phyloP scores from a whole-genome alignment of 2,888 invertebrate species.

The Maniola hyperantus region DNA sequence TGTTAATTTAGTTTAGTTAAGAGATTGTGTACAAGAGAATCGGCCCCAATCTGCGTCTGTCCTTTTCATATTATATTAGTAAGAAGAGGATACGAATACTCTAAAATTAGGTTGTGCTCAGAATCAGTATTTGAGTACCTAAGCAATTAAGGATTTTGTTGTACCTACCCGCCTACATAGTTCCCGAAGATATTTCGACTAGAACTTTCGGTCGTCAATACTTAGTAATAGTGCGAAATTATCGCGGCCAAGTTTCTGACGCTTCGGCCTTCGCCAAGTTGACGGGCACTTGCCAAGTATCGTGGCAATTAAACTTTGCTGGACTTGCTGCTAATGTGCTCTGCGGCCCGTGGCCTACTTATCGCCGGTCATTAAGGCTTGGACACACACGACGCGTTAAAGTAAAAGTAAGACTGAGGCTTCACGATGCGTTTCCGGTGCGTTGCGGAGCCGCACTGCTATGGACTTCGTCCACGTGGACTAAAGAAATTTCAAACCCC shows the following conservation, averaged over 20 bases:
- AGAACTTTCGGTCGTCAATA: constrained; percentile 7
- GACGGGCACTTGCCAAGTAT: constrained; percentile 37
- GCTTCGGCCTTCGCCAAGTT: constrained; percentile 33
- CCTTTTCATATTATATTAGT: too few relatives aligned
- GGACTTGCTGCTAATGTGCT: constrained; percentile 38
- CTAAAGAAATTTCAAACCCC: too few relatives aligned
- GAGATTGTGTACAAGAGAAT: too few relatives aligned
- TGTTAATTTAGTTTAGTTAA: too few relatives aligned
- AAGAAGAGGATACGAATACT: too few relatives aligned
- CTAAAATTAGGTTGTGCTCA: too few relatives aligned
- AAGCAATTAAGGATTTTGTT: neutral
- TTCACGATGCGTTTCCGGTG: too few relatives aligned
- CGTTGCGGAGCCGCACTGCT: too few relatives aligned
- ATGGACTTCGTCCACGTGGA: too few relatives aligned
- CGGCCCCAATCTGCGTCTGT: too few relatives aligned
- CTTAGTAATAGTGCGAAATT: constrained; percentile 17
- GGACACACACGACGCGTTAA: neutral
- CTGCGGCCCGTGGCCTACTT: constrained; percentile 38
- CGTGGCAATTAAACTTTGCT: constrained; percentile 39
- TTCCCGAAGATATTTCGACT: constrained; percentile 12
- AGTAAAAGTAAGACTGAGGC: too few relatives aligned
- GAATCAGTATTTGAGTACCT: too few relatives aligned
- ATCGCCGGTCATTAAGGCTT: constrained; percentile 34
- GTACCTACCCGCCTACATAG: neutral
- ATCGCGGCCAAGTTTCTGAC: constrained; percentile 29